Base-by-base conservation (phyloP, 2,888 invertebrate species). In the Scelioninae gen. 2 region DNA sequence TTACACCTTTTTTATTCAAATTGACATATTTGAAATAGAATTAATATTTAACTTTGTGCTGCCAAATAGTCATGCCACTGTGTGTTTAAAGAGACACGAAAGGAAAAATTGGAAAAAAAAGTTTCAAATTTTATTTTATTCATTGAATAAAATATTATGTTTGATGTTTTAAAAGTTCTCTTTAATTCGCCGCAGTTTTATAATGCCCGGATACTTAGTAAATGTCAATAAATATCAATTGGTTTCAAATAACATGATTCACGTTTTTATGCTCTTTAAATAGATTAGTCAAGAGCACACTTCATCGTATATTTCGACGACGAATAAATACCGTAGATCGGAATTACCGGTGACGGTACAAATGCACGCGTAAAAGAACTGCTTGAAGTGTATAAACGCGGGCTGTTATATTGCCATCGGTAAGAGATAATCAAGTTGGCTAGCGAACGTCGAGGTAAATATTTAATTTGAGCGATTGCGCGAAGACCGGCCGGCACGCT, bases 401-500 rank as follows among this genome's bases (percentile, higher is more conserved):
- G 16, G 58, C 61, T 33, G 74, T 74, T 63, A 70, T 57, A 74
- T 70, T 67, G 55, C 57, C 74, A 67, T 61, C 50, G 67, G 43
- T 18, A 41, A 70, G 57, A 74, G 70, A 70, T 70, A 74, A 74
- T 74, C 74, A 67, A 70, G 69, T 41, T 45, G 58, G 68, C 69
- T 65, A 73, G 69, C 74, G 61, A 70, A 70, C 61, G 67, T 9
- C 70, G 63, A 61, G 61, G 70, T 45, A 74, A 74, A 74, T 74
- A 74, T 74, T 74, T 74, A 70, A 70, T 74, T 50, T 74, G 55
- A 61, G 39, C 57, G 63, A 67, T 70, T 61, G 58, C 67, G 60
- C 65, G 73, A 64, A 69, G 60, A 73, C 64, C 65, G 65, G 37
- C 61, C 39, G 72, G 46, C 69, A 69, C 58, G 70, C 67, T 71